Percentiles rank a stretch among this genome's conserved stretches.
phyloP scores from a whole-genome alignment of 2,113 vertebrate species.

The Dendrocopos noguchii region DNA sequence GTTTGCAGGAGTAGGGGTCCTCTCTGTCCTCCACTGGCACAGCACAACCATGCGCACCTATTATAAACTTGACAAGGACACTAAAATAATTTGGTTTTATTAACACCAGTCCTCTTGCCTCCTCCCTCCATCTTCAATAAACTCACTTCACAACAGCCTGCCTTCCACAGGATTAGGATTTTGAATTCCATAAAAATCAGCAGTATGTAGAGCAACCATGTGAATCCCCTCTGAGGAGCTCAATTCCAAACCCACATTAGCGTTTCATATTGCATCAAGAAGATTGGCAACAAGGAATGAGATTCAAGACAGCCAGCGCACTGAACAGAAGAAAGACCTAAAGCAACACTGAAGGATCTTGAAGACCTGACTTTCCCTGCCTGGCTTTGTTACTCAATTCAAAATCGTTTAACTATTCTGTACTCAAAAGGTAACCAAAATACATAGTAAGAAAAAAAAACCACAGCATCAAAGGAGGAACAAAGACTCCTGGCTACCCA shows the following conservation, averaged over 20 bases:
- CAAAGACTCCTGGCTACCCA: background rate
- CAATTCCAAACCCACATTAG: background rate
- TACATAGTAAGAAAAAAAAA: background rate
- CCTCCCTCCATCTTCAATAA: conserved; percentile 12
- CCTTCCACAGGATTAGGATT: background rate
- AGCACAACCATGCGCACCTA: conserved; percentile 88
- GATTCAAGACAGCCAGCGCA: background rate
- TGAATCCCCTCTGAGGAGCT: background rate
- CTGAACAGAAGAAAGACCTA: background rate
- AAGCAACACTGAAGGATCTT: background rate
- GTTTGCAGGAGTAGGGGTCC: conserved; percentile 92
- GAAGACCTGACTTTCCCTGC: background rate
- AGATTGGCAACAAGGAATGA: background rate
- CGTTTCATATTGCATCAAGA: background rate
- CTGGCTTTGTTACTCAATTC: background rate
- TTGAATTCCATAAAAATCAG: background rate
- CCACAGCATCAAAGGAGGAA: background rate
- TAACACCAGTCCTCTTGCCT: conserved; percentile 52
- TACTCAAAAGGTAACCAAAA: background rate
- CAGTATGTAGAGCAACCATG: background rate
- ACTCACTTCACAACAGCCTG: background rate
- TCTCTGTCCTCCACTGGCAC: conserved; percentile 94
- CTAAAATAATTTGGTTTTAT: conserved; percentile 76
- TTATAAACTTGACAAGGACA: conserved; percentile 95
- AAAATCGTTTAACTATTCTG: background rate